Conservation (phyloP, 2,113 vertebrate species). For the Speoplatyrhinus poulsoni region DNA sequence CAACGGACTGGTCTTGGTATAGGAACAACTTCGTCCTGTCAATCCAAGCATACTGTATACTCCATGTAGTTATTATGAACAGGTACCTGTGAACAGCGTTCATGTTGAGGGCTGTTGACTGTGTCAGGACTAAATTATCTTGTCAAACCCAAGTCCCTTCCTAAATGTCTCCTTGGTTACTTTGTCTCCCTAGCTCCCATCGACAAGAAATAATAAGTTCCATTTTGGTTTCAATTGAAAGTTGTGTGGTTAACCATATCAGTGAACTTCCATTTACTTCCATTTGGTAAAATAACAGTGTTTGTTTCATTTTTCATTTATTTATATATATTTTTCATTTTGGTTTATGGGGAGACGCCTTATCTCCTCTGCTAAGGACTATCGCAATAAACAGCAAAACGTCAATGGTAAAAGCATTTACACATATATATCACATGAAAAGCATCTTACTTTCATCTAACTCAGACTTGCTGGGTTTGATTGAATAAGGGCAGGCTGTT, state of each 20-base stretch:
- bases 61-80: conserved; percentile 29
- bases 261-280: conserved; percentile 40
- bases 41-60: conserved; percentile 7
- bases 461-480: conserved; percentile 31
- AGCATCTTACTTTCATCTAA: conserved; percentile 24
- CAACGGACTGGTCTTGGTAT: conserved; percentile 12
- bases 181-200: conserved; percentile 11
- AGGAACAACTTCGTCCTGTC: not conserved
- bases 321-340: conserved; percentile 7
- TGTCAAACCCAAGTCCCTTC: conserved; percentile 36
- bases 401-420: not conserved
- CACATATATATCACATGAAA: conserved; percentile 16
- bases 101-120: conserved; percentile 34
- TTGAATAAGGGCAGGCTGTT: conserved; percentile 38
- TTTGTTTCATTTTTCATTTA: too few species aligned
- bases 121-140: conserved; percentile 14
- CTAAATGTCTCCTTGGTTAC: conserved; percentile 24
- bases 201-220: conserved; percentile 31
- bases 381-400: not conserved
- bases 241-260: conserved; percentile 26
- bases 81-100: conserved; percentile 52
- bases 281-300: conserved; percentile 28
- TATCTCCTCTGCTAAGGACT: conserved; percentile 6
- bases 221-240: conserved; percentile 37
- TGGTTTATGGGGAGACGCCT: conserved; percentile 17